Evolutionary conservation across 2,888 invertebrate species (phyloP).

Genomic region (Cantharis nigra): DNA sequence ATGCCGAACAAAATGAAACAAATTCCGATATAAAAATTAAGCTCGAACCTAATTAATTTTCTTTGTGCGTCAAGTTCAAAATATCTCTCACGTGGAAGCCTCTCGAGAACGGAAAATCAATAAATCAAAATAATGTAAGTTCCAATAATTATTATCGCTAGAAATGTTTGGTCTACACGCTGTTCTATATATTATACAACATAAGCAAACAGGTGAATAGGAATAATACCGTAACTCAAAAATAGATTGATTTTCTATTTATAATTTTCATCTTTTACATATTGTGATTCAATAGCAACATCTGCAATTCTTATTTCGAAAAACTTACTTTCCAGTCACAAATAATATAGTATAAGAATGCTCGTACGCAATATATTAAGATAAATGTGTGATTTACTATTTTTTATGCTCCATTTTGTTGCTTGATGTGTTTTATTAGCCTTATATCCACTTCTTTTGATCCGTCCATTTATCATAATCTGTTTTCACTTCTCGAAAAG

Average conservation of each 20-base stretch:
- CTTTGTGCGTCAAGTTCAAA: not conserved
- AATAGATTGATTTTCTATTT: not conserved
- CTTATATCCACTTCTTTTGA: constrained; percentile 5
- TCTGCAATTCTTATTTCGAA: not conserved
- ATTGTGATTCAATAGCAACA: not conserved
- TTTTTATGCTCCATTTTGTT: not conserved
- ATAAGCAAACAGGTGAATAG: not conserved
- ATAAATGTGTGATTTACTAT: constrained; percentile 1
- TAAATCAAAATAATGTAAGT: not conserved
- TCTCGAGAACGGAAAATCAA: not conserved
- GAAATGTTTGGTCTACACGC: not conserved
- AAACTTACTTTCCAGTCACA: not conserved
- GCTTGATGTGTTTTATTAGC: not conserved
- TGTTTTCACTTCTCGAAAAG: constrained; percentile 2
- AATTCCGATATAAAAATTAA: not conserved
- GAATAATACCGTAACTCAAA: not conserved
- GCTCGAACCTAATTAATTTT: not conserved
- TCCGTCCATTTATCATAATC: constrained; percentile 6
- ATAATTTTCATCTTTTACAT: not conserved
- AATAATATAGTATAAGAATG: not conserved
- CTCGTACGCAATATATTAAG: not conserved
- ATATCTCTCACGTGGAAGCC: not conserved
- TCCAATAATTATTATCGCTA: not conserved
- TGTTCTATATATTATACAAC: not conserved
- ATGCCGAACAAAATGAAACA: not conserved